These are phyloP conservation scores for Hirudinaria manillensis DNA, from an alignment of 2,888 invertebrate species.

Conservation along the genomic window DNA sequence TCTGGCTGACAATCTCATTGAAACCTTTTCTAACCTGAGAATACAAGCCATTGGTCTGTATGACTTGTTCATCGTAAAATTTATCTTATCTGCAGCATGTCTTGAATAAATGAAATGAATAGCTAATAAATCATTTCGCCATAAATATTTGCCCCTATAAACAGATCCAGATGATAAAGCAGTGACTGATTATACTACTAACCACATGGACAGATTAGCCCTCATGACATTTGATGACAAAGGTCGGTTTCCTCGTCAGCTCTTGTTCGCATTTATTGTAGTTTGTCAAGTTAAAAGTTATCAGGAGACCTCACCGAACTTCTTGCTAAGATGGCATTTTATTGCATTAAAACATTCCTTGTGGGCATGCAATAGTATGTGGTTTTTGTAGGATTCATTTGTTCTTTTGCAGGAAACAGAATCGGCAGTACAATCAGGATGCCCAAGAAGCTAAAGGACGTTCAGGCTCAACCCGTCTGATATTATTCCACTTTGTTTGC, in stretches of 20 bases:
- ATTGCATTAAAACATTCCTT: no score
- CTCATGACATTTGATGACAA: conserved; percentile 7
- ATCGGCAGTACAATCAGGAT: conserved; percentile 3
- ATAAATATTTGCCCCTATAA: not conserved
- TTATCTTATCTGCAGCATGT: not conserved
- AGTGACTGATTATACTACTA: no score
- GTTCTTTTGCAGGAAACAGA: not conserved
- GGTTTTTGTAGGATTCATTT: no score
- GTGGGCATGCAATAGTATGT: no score
- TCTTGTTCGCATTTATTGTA: not conserved
- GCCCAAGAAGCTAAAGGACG: not conserved
- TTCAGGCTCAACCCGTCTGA: no score
- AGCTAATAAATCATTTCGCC: not conserved
- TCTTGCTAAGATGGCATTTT: no score
- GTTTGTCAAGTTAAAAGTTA: no score
- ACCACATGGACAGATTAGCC: not conserved
- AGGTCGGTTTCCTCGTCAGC: not conserved
- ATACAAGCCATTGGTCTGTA: no score
- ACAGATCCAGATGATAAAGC: no score
- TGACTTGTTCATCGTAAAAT: no score
- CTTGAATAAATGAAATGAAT: not conserved
- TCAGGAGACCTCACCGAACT: no score
- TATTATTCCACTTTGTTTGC: no score
- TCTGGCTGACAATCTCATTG: conserved; percentile 25
- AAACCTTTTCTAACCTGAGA: conserved; percentile 8